Evolutionary conservation across 2,113 vertebrate genomes (phyloP).

Genomic region (Ceuthmochares aereus): DNA sequence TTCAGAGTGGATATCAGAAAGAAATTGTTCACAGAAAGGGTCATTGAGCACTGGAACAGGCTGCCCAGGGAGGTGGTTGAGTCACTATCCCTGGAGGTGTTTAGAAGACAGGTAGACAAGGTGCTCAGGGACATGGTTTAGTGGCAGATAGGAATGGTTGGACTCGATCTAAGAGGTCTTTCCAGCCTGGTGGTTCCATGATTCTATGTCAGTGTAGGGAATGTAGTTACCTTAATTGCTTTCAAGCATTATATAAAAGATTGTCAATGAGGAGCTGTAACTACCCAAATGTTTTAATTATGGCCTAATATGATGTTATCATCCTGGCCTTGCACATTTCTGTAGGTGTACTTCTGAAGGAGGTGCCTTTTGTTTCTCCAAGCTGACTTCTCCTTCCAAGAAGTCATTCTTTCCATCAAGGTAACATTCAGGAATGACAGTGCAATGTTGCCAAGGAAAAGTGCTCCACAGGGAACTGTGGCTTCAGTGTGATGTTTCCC

Average conservation of each 20-base stretch:
- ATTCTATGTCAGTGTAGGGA: background rate
- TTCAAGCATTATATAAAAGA: constrained; percentile 2
- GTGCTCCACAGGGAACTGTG: background rate
- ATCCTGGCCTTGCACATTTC: constrained; percentile 14
- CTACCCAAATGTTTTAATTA: constrained; percentile 12
- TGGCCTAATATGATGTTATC: background rate
- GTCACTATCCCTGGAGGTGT: too few species aligned
- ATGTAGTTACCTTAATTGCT: background rate
- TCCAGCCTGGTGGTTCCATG: too few species aligned
- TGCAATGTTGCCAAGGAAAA: background rate
- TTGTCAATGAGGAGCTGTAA: background rate
- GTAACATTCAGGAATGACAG: constrained; percentile 32
- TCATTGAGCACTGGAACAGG: too few species aligned
- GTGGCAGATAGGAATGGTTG: too few species aligned
- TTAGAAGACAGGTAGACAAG: too few species aligned
- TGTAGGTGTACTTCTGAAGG: constrained; percentile 33
- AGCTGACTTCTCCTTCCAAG: background rate
- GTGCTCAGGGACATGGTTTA: too few species aligned
- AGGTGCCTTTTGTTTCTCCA: constrained; percentile 32
- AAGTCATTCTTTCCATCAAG: background rate
- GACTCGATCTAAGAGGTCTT: too few species aligned
- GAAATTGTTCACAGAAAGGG: too few species aligned
- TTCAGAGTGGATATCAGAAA: too few species aligned
- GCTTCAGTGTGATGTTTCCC: background rate
- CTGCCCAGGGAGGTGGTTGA: too few species aligned